A percentile compares a stretch with the other conserved stretches of the same genome.
phyloP scores from a whole-genome alignment of 2,797 vertebrate genomes.

The Channa striata region DNA sequence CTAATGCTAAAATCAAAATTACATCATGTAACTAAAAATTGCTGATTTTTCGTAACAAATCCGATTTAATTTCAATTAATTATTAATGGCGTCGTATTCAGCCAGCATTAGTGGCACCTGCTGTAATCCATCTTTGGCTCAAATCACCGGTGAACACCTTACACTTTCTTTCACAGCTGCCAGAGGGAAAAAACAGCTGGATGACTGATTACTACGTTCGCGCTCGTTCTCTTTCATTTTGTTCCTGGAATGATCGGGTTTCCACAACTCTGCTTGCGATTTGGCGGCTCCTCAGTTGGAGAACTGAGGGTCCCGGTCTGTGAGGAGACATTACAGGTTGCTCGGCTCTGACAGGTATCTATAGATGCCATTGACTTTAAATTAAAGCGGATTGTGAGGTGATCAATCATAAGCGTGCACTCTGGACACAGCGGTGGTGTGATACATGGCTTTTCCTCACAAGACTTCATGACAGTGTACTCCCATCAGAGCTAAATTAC shows the following conservation, averaged over 20 bases:
- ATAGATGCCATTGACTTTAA: constrained; percentile 78
- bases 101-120: constrained; percentile 26
- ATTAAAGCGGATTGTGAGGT: constrained; percentile 72
- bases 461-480: constrained; percentile 42
- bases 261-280: constrained; percentile 18
- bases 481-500: constrained; percentile 75
- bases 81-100: constrained; percentile 18
- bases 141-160: constrained; percentile 52
- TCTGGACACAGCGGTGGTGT: constrained; percentile 60
- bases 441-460: constrained; percentile 74
- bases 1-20: constrained; percentile 17
- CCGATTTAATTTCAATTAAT: constrained; percentile 23
- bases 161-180: constrained; percentile 56
- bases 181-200: constrained; percentile 58
- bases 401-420: constrained; percentile 78
- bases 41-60: constrained; percentile 19
- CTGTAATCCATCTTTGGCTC: constrained; percentile 62
- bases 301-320: constrained; percentile 34
- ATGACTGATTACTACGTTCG: constrained; percentile 63
- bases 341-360: constrained; percentile 80
- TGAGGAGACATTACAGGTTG: constrained; percentile 66
- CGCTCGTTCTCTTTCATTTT: constrained; percentile 32
- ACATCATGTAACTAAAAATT: constrained; percentile 28
- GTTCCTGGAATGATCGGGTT: constrained; percentile 28
- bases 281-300: constrained; percentile 27